Evolutionary conservation across 2,888 invertebrate species (phyloP).

Genomic region (Phengaris arion): DNA sequence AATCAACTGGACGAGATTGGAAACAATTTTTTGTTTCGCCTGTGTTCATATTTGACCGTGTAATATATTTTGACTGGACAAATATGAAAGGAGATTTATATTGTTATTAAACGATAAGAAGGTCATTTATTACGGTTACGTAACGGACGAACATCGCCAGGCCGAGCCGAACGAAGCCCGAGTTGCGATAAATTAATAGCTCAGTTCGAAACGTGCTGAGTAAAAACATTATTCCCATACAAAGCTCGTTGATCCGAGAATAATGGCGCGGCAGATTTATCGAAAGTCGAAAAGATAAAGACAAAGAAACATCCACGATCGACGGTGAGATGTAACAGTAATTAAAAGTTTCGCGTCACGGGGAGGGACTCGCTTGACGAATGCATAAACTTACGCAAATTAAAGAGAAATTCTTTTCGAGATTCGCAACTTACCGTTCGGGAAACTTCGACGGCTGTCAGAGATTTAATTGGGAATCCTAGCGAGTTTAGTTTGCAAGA

Average conservation of each 20-base stretch:
- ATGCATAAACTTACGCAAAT: slow-evolving; percentile 78
- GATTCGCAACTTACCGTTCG: slow-evolving; percentile 66
- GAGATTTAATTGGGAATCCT: slow-evolving; percentile 76
- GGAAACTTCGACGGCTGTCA: slow-evolving; percentile 68
- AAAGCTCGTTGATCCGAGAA: slow-evolving; percentile 53
- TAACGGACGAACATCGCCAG: slow-evolving; percentile 32
- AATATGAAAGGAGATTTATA: slow-evolving; percentile 22
- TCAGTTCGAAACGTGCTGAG: slow-evolving; percentile 46
- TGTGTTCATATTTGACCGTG: neutral
- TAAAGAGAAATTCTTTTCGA: slow-evolving; percentile 73
- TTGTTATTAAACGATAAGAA: slow-evolving; percentile 30
- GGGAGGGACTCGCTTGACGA: slow-evolving; percentile 48
- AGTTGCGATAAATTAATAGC: slow-evolving; percentile 57
- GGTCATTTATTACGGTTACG: slow-evolving; percentile 32
- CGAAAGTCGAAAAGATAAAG: slow-evolving; percentile 45
- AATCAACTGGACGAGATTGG: neutral
- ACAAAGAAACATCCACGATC: slow-evolving; percentile 49
- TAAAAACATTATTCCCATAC: slow-evolving; percentile 56
- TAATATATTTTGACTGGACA: slow-evolving; percentile 23
- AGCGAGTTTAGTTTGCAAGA: slow-evolving; percentile 71
- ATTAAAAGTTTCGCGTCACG: slow-evolving; percentile 67
- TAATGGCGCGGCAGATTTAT: slow-evolving; percentile 45
- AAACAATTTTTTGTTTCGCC: neutral
- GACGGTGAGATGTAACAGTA: slow-evolving; percentile 54
- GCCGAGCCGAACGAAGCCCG: slow-evolving; percentile 36